Evolutionary conservation across 2,888 invertebrate genomes (phyloP).

Genomic region (Druceiella hillmani): DNA sequence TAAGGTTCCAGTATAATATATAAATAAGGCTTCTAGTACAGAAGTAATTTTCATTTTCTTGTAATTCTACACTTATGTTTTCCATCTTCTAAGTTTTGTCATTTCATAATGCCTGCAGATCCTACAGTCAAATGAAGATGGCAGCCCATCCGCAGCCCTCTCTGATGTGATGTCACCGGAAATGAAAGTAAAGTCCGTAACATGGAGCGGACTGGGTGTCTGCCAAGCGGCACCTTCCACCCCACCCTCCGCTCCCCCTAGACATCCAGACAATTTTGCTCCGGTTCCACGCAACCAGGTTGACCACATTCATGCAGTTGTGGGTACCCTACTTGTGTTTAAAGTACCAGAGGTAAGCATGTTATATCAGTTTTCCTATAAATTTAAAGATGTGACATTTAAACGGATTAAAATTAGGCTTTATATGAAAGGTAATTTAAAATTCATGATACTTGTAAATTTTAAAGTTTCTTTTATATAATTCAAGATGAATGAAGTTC

Average conservation of each 20-base stretch:
- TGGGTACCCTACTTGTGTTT: slow-evolving; percentile 75
- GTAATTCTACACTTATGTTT: slow-evolving; percentile 3
- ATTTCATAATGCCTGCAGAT: slow-evolving; percentile 31
- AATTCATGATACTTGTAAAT: background rate
- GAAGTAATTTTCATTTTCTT: background rate
- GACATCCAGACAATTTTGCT: slow-evolving; percentile 58
- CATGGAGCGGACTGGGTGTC: slow-evolving; percentile 61
- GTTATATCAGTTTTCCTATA: background rate
- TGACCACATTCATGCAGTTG: slow-evolving; percentile 75
- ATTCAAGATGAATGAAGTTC: too few relatives aligned
- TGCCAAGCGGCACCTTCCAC: slow-evolving; percentile 56
- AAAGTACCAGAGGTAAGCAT: slow-evolving; percentile 69
- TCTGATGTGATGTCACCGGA: slow-evolving; percentile 59
- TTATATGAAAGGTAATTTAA: slow-evolving; percentile 1
- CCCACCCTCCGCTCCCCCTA: slow-evolving; percentile 38
- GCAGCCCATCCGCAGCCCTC: slow-evolving; percentile 55
- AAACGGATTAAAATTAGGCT: too few relatives aligned
- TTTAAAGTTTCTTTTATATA: background rate
- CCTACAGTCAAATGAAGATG: slow-evolving; percentile 46
- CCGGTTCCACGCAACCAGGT: slow-evolving; percentile 81
- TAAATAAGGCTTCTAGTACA: background rate
- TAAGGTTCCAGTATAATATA: background rate
- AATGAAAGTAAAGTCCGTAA: slow-evolving; percentile 59
- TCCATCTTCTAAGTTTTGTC: slow-evolving; percentile 1
- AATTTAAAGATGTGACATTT: background rate